phyloP scores from a whole-genome alignment of 1,140 invertebrate genomes.

The Aphelinus certus region DNA sequence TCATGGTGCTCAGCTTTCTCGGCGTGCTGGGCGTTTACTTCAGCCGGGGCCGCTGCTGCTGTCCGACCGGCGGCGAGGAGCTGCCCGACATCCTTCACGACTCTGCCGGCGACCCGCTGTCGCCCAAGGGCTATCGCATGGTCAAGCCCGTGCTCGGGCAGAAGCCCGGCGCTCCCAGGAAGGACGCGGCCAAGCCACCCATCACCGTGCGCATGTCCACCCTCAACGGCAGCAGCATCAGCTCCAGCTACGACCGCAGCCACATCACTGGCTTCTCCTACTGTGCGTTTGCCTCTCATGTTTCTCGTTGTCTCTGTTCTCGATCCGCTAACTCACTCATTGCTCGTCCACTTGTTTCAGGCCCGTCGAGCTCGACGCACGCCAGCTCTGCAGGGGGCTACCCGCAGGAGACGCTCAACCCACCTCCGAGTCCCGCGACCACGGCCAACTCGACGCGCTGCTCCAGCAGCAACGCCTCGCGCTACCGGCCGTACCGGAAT shows the following conservation, averaged over 20 bases:
- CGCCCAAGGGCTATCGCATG: constrained; percentile 61
- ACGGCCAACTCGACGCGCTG: constrained; percentile 70
- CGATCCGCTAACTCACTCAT: too few relatives aligned
- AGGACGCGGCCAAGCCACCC: constrained; percentile 63
- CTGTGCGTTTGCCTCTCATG: constrained; percentile 27
- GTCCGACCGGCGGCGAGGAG: constrained; percentile 60
- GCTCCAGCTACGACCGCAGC: constrained; percentile 78
- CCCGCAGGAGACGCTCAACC: constrained; percentile 85
- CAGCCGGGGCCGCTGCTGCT: constrained; percentile 54
- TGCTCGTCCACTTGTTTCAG: constrained; percentile 50
- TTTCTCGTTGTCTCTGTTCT: neutral
- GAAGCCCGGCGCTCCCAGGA: constrained; percentile 57
- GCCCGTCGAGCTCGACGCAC: constrained; percentile 81
- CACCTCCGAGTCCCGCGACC: constrained; percentile 88
- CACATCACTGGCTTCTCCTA: constrained; percentile 73
- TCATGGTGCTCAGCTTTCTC: constrained; percentile 64
- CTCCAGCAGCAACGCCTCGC: constrained; percentile 69
- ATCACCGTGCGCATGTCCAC: constrained; percentile 73
- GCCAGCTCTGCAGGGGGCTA: constrained; percentile 70
- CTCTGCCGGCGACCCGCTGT: constrained; percentile 71
- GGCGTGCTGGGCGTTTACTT: constrained; percentile 61
- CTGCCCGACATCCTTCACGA: constrained; percentile 67
- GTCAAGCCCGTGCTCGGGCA: constrained; percentile 55
- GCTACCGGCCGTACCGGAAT: constrained; percentile 76
- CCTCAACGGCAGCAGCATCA: constrained; percentile 70